Base-by-base conservation (phyloP, 1,140 invertebrate species). In the Trachymyrmex cornetzi region DNA sequence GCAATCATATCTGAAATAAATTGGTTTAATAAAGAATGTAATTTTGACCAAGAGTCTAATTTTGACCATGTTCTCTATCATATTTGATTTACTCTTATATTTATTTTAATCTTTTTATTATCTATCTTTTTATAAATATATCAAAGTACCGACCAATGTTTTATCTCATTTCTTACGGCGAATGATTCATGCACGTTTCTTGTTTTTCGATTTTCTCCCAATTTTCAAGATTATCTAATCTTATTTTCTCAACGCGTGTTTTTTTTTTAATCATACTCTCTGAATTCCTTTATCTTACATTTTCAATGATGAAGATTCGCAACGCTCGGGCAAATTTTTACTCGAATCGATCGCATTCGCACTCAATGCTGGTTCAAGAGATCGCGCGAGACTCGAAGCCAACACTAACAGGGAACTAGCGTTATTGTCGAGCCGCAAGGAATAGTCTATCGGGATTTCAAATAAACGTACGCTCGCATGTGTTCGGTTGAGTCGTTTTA, bases 361-460 rank as follows among this genome's bases (percentile, higher is more conserved):
- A 44, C 7, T 44, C 38, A 7, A 44, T 44, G 38, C 38, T 44
- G 1, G 12, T 24, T 30, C 67, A 50, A 59, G 16, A 19, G 1
- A 66, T 81, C 6, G 50, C 53, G 38, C 55, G 34, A n/a, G 53
- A 57, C 59, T 84, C 69, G 22, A 16, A 84, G 69, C 55, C 80
- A 61, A 19, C 80, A n/a, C 69, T 75, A 74, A 75, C 71, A 3
- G 55, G 7, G 16, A 75, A 61, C 69, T 44, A 63, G 27, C 80
- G 27, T 84, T 84, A 84, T 75, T 84, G 55, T 75, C 55, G 69
- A 50, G 55, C 71, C 69, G 19, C 69, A 84, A 61, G 69, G 22
- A 75, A 75, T 34, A 75, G 69, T 84, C 80, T 48, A 53, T n/a
- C 14, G 69, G 80, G 80, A 75, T 84, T 84, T 84, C 80, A 75